Evolutionary conservation across 1,140 invertebrate genomes (phyloP).

Genomic region (Drosophila elegans): DNA sequence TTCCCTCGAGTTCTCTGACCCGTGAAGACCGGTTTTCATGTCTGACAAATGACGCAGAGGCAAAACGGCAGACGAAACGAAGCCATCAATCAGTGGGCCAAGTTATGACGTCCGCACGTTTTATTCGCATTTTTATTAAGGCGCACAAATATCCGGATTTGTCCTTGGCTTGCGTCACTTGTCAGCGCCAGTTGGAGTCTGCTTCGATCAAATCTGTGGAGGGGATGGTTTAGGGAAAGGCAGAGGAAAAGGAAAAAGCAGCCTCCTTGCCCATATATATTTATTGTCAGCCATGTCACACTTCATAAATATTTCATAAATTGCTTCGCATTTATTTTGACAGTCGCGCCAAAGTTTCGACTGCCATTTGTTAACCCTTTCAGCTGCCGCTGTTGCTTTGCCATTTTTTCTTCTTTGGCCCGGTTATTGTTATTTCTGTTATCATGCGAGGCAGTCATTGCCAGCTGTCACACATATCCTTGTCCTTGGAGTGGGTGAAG

Average conservation of each 20-base stretch:
- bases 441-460: constrained; percentile 76
- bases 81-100: constrained; percentile 70
- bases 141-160: constrained; percentile 27
- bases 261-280: constrained; percentile 38
- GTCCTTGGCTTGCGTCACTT: constrained; percentile 59
- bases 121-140: constrained; percentile 46
- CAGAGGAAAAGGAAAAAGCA: not conserved
- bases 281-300: constrained; percentile 73
- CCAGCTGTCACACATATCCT: constrained; percentile 70
- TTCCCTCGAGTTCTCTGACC: not conserved
- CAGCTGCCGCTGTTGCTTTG: constrained; percentile 30
- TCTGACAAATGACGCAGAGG: constrained; percentile 67
- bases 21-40: not conserved
- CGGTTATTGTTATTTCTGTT: constrained; percentile 58
- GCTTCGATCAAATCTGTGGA: constrained; percentile 5
- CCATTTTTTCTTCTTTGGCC: constrained; percentile 38
- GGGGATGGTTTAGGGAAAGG: not conserved
- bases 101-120: constrained; percentile 71
- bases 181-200: constrained; percentile 52
- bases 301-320: constrained; percentile 80
- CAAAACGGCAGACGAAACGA: constrained; percentile 60
- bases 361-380: constrained; percentile 79
- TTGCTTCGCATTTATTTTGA: constrained; percentile 76
- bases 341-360: constrained; percentile 61
- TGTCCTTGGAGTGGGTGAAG: constrained; percentile 30